phyloP scores from a whole-genome alignment of 2,888 invertebrate species.

The Caradrina kadenii region DNA sequence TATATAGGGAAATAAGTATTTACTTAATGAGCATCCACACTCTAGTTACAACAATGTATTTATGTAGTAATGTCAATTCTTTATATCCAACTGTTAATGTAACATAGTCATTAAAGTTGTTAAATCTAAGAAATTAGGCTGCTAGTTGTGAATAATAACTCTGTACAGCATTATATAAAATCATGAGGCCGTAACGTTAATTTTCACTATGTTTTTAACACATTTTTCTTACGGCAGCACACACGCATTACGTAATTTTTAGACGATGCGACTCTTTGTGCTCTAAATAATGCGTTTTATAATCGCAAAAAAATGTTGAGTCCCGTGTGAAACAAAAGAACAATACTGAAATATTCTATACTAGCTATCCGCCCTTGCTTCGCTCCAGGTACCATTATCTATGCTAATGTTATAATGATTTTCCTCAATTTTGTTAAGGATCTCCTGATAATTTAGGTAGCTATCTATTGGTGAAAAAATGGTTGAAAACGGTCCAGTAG shows the following conservation, averaged over 20 bases:
- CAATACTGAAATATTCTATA: constrained; percentile 25
- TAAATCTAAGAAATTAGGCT: constrained; percentile 51
- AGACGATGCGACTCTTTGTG: constrained; percentile 68
- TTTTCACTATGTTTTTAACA: constrained; percentile 45
- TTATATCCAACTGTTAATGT: constrained; percentile 10
- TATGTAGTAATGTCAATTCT: constrained; percentile 15
- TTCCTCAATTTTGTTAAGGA: too few species aligned
- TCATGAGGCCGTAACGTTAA: constrained; percentile 61
- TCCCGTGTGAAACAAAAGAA: constrained; percentile 68
- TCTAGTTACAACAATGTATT: constrained; percentile 6
- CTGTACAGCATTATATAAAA: constrained; percentile 47
- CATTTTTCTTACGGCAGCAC: constrained; percentile 48
- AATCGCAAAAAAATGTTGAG: constrained; percentile 68
- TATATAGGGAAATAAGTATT: constrained; percentile 1
- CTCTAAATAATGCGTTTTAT: constrained; percentile 76
- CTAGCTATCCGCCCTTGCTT: too few species aligned
- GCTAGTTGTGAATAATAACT: constrained; percentile 55
- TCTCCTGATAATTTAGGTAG: too few species aligned
- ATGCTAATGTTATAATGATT: too few species aligned
- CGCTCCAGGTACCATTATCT: too few species aligned
- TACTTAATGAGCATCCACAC: neutral
- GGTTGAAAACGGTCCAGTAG: too few species aligned
- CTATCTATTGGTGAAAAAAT: too few species aligned
- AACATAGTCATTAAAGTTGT: constrained; percentile 7
- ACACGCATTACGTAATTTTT: constrained; percentile 68